Conservation (phyloP, 2,797 vertebrate species). For the Dromococcyx pavoninus region DNA sequence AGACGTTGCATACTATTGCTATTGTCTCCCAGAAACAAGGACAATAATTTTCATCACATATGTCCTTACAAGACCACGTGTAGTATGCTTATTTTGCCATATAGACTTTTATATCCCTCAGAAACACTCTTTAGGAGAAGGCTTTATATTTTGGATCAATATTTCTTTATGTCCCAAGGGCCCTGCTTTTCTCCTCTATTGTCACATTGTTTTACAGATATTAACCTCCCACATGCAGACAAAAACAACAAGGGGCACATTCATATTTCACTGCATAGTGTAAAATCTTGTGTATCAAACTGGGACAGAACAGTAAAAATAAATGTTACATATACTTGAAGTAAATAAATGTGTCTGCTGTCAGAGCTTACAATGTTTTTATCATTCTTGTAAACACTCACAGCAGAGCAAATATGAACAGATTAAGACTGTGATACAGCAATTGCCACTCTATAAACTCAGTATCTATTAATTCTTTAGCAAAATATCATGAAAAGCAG, state of each 20-base stretch:
- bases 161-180: neutral
- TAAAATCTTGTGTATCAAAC: neutral
- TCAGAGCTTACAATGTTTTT: neutral
- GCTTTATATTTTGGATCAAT: neutral
- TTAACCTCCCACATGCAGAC: neutral
- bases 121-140: neutral
- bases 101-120: neutral
- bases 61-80: neutral
- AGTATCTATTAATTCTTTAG: neutral
- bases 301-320: neutral
- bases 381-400: neutral
- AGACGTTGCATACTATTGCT: neutral
- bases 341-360: conserved; percentile 1
- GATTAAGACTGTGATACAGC: neutral
- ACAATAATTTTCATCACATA: neutral
- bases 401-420: neutral
- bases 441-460: neutral
- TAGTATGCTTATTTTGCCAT: neutral
- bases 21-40: neutral
- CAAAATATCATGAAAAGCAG: neutral
- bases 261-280: neutral
- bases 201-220: neutral
- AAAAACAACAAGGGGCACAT: neutral
- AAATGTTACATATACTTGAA: conserved; percentile 1
- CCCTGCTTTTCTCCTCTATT: neutral